Conservation (phyloP, 1,140 invertebrate species). For the Elymnias hypermnestra region DNA sequence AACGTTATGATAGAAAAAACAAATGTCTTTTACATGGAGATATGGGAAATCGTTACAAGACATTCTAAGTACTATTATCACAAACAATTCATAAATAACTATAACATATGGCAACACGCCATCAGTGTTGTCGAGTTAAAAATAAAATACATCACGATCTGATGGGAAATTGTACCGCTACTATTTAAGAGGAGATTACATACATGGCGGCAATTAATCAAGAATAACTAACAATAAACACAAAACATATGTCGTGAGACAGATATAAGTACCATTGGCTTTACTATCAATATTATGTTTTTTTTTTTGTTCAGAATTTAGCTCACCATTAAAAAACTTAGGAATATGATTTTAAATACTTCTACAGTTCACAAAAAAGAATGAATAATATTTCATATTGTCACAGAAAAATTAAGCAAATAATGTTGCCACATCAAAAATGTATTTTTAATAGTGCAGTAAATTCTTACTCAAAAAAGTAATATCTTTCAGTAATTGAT, state of each 20-base stretch:
- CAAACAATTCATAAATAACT: slow-evolving; percentile 61
- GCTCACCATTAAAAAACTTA: no score
- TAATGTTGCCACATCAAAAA: no score
- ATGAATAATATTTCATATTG: no score
- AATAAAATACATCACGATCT: slow-evolving; percentile 47
- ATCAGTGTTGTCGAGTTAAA: slow-evolving; percentile 34
- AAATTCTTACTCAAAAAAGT: no score
- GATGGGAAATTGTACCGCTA: slow-evolving; percentile 66
- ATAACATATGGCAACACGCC: slow-evolving; percentile 49
- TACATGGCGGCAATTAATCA: slow-evolving; percentile 29
- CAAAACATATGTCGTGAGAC: slow-evolving; percentile 74
- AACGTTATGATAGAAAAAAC: slow-evolving; percentile 49
- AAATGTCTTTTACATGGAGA: slow-evolving; percentile 49
- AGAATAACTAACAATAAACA: no score
- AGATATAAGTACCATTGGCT: slow-evolving; percentile 36
- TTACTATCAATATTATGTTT: slow-evolving; percentile 6
- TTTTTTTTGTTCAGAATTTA: no score
- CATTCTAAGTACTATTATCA: slow-evolving; percentile 71
- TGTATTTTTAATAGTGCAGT: no score
- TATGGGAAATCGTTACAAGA: slow-evolving; percentile 34
- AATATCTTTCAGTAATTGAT: not conserved
- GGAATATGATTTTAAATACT: no score
- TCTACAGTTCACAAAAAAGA: no score
- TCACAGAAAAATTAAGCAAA: no score
- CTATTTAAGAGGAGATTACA: slow-evolving; percentile 46